A percentile compares a stretch with the other conserved stretches of the same genome.
Evolutionary conservation across 2,888 invertebrate species (phyloP).

Genomic region (Dioctria linearis): DNA sequence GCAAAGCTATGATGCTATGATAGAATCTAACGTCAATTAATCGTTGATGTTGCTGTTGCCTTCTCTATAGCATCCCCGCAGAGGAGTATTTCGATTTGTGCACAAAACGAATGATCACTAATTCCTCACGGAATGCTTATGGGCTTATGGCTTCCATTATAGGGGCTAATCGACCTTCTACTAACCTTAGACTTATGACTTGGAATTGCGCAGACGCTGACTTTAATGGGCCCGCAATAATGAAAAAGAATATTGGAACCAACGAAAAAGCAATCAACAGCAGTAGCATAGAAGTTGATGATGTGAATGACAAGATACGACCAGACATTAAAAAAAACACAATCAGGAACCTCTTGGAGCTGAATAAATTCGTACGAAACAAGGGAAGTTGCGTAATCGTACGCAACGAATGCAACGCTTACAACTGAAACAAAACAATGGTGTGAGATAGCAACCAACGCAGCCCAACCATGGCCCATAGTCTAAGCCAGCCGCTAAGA

Average conservation of each 20-base stretch:
- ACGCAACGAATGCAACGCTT: constrained; percentile 35
- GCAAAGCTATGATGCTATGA: not conserved
- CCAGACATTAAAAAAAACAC: constrained; percentile 10
- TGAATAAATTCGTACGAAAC: not conserved
- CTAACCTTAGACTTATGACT: constrained; percentile 31
- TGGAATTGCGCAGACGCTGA: constrained; percentile 20
- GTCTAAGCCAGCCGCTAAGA: no score
- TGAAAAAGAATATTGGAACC: not conserved
- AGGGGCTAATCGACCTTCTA: constrained; percentile 24
- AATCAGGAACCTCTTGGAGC: constrained; percentile 27
- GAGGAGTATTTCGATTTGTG: not conserved
- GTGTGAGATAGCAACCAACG: constrained; percentile 1
- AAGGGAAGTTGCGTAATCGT: constrained; percentile 34
- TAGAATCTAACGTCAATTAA: not conserved
- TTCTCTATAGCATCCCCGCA: not conserved
- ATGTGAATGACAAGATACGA: constrained; percentile 13
- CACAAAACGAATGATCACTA: not conserved
- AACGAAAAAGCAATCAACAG: constrained; percentile 20
- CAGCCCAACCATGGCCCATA: not conserved
- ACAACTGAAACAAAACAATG: constrained; percentile 12
- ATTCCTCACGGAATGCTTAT: no score
- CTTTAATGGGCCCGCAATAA: constrained; percentile 13
- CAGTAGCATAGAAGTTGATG: constrained; percentile 1
- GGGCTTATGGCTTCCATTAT: not conserved
- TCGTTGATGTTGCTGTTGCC: no score